These are phyloP conservation scores for Siniperca scherzeri DNA, from an alignment of 2,797 vertebrate species.

Conservation along the genomic window DNA sequence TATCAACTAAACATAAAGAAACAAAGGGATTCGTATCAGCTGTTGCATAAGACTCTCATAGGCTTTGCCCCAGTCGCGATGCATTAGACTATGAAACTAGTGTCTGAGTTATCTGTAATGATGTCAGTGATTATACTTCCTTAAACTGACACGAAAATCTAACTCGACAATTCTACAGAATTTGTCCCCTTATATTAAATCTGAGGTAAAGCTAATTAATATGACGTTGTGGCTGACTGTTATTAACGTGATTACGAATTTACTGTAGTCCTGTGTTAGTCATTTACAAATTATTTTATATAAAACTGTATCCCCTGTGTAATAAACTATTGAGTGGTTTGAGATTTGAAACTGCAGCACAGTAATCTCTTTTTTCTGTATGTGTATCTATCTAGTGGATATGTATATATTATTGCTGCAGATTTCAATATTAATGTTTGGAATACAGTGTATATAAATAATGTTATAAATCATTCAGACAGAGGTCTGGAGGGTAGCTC, in stretches of 20 bases:
- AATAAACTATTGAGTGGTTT: background rate
- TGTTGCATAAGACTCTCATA: conserved; percentile 33
- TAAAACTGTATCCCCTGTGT: background rate
- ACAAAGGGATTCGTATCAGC: conserved; percentile 39
- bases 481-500: background rate
- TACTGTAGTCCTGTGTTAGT: conserved; percentile 1
- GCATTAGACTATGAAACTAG: conserved; percentile 28
- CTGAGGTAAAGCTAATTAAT: conserved; percentile 3
- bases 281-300: background rate
- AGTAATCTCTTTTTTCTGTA: background rate
- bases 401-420: background rate
- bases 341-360: background rate
- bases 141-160: background rate
- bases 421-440: conserved; percentile 22
- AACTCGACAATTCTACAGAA: background rate
- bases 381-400: background rate
- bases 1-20: conserved; percentile 30
- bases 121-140: conserved; percentile 34
- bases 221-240: conserved; percentile 1
- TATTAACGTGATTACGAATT: background rate
- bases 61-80: conserved; percentile 16
- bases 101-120: conserved; percentile 14
- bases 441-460: conserved; percentile 7
- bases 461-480: conserved; percentile 33
- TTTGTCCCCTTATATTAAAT: conserved; percentile 22